These are phyloP conservation scores for Muscicapa comitata DNA, from an alignment of 2,797 vertebrate species.

Conservation along the genomic window DNA sequence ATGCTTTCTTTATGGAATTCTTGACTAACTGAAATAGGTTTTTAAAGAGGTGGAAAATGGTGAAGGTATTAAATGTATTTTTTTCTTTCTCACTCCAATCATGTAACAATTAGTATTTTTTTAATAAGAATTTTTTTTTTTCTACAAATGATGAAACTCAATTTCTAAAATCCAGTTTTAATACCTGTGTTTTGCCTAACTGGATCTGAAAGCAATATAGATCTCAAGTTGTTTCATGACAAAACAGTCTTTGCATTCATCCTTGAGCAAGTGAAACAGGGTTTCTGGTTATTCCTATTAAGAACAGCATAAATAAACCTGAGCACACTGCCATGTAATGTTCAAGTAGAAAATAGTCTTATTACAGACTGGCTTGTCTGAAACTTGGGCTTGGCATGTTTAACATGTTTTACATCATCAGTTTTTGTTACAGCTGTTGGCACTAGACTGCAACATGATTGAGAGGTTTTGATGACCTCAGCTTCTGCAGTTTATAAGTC, in stretches of 20 bases:
- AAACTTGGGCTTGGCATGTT: constrained; percentile 39
- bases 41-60: not conserved
- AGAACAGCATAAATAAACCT: constrained; percentile 27
- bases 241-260: constrained; percentile 18
- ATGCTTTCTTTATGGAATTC: not conserved
- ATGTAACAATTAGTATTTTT: not conserved
- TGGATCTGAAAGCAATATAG: not conserved
- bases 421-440: constrained; percentile 51
- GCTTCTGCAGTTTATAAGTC: constrained; percentile 53
- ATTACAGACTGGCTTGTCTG: constrained; percentile 1
- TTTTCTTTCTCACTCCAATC: not conserved
- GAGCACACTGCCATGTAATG: not conserved
- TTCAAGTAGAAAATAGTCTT: constrained; percentile 38
- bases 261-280: not conserved
- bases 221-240: not conserved
- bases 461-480: constrained; percentile 57
- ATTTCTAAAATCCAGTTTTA: not conserved
- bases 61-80: not conserved
- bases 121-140: not conserved
- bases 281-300: constrained; percentile 15
- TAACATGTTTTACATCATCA: constrained; percentile 49
- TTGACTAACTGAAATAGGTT: not conserved
- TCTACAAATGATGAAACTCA: not conserved
- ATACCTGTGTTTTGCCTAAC: not conserved
- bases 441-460: constrained; percentile 22